These are phyloP conservation scores for Corydoras sp. DNA, from an alignment of 2,113 vertebrate genomes.

Conservation along the genomic window DNA sequence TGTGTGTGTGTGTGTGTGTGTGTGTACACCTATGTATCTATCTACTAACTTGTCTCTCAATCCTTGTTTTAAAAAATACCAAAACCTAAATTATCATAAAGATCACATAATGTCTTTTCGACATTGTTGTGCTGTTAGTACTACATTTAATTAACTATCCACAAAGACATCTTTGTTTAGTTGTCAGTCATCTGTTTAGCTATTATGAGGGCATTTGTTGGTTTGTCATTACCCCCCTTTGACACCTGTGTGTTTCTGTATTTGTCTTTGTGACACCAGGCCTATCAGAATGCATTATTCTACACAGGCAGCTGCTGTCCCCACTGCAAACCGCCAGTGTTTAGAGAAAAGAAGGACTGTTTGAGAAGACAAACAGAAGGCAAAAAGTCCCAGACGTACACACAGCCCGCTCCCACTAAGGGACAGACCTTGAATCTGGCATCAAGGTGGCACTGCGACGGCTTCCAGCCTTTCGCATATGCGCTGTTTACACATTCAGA, in stretches of 20 bases:
- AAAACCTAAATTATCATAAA: too few relatives aligned
- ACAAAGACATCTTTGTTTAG: too few relatives aligned
- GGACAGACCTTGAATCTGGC: background rate
- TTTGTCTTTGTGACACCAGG: background rate
- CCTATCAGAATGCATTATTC: background rate
- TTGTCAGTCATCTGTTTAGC: too few relatives aligned
- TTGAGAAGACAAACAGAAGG: too few relatives aligned
- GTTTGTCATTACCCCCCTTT: background rate
- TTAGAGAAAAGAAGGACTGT: background rate
- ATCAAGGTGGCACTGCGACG: background rate
- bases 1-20: slow-evolving; percentile 3
- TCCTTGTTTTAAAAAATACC: too few relatives aligned
- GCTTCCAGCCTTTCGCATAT: slow-evolving; percentile 1
- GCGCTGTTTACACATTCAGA: background rate
- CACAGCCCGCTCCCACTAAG: background rate
- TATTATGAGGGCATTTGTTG: background rate
- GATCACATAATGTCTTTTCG: too few relatives aligned
- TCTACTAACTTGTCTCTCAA: background rate
- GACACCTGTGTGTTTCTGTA: background rate
- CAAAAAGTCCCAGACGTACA: too few relatives aligned
- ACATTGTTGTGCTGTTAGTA: too few relatives aligned
- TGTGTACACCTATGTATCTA: background rate
- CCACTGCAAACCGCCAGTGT: background rate
- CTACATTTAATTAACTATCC: too few relatives aligned
- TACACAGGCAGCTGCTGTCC: background rate